phyloP scores from a whole-genome alignment of 2,113 vertebrate genomes.

The Edolisoma coerulescens region DNA sequence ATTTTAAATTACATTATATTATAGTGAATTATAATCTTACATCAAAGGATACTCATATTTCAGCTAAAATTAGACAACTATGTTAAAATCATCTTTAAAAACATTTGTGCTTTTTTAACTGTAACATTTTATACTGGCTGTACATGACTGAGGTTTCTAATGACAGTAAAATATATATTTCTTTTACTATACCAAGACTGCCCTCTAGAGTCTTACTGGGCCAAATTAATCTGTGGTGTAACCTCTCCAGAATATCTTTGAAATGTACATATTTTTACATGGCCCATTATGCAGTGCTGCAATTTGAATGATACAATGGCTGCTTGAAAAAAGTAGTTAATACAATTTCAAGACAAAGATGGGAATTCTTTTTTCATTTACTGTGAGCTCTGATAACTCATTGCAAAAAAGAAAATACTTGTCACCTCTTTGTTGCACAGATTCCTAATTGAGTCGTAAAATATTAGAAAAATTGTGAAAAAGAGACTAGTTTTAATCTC shows the following conservation, averaged over 20 bases:
- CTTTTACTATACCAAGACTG: conserved; percentile 59
- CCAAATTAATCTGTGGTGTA: conserved; percentile 34
- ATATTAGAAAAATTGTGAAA: not conserved
- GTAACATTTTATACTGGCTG: not conserved
- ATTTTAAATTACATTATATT: not conserved
- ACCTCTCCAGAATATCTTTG: not conserved
- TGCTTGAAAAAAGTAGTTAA: not conserved
- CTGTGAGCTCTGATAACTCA: not conserved
- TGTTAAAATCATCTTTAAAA: not conserved
- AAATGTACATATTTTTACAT: not conserved
- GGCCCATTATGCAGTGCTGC: not conserved
- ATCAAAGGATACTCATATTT: not conserved
- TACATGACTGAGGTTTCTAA: not conserved
- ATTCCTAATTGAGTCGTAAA: not conserved
- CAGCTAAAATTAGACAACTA: not conserved
- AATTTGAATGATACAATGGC: not conserved
- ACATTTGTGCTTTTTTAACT: not conserved
- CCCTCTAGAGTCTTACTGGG: conserved; percentile 63
- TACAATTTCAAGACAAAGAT: not conserved
- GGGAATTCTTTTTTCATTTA: not conserved
- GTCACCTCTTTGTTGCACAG: not conserved
- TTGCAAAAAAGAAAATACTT: not conserved
- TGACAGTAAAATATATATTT: not conserved
- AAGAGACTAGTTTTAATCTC: not conserved
- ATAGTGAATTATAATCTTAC: not conserved